Evolutionary conservation across 2,888 invertebrate genomes (phyloP), one percentile per base, ranked within the genome.

Genomic region (Phengaris alcon): DNA sequence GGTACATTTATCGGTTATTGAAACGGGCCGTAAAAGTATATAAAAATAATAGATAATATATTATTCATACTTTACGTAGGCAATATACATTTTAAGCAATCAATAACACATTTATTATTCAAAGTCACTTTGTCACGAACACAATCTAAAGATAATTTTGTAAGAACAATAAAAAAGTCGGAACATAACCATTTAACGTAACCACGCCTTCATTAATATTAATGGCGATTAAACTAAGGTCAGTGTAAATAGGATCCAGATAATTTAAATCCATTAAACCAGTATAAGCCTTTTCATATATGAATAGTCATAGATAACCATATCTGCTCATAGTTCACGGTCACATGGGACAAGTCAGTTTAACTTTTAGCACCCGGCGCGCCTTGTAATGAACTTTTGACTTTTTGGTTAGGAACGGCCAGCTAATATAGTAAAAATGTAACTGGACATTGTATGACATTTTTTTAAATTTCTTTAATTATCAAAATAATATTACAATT

Each of bases 161-260:
- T 69, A 69, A 46, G 68, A n/a, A 69, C 46, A 69, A 48, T 69
- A 69, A 48, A 48, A 69, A 48, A 48, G 64, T 13, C 35, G 6
- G 48, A 48, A 69, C 48, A 48, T 48, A 69, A 46, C 46, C 68
- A 68, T 68, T 69, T 48, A n/a, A 68, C 15, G 69, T 69, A 48
- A 69, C 68, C 44, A 48, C 48, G 48, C n/a, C 15, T 35, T 69
- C 69, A 69, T 69, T 69, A 69, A 69, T 69, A 69, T 69, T 69
- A 69, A 69, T 69, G 69, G 48, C 69, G 48, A 9, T 48, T 15
- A 69, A 69, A 69, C 69, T 48, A 48, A 69, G 69, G 48, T 69
- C 48, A 48, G 69, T 69, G 69, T 48, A 69, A 69, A 69, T 69
- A 69, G 48, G 69, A 69, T 48, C 46, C 69, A n/a, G 46, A 48